Base-by-base conservation (phyloP, 2,113 vertebrate species). In the Anas platyrhynchos region DNA sequence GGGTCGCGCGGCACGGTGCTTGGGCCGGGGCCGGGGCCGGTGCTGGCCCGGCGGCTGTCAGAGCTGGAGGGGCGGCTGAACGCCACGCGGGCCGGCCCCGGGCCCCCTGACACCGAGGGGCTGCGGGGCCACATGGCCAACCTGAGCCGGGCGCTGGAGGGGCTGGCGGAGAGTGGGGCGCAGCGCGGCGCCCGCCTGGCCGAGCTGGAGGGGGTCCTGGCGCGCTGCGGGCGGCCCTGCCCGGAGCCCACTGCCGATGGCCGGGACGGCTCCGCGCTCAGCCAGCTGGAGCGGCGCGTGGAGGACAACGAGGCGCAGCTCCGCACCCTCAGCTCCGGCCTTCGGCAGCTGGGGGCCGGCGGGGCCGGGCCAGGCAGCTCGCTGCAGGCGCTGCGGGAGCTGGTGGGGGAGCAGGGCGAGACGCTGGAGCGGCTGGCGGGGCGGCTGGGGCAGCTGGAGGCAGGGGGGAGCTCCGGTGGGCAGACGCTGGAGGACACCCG, bases 31-130 rank as follows among this genome's bases (percentile, higher is more conserved):
- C 83, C 94, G 25, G 97, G 94, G 56, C 83, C 96, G 65, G 76
- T 97, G 89, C 95, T 98, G 43, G 98, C 97, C 17, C 95, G 96
- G 56, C 98, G 97, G 74, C 97, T 99, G 56, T 95, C 98, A 14
- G 98, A 98, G 14, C 65, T 99, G 80, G 99, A 99, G 91, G 98
- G 98, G 59, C 97, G 96, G 36, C 72, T 99, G 89, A 99, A 34
- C 10, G 46, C 46, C 46, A 48, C 46, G 46, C 46, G 46, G 46
- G 46, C 46, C 20, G 46, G 46, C 46, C 46, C 46, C 46, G 46
- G 20, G 20, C 46, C 46, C 5, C 46, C 46, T 48, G 46, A 48
- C 20, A 11, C 46, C 5, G 46, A 48, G 46, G 46, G 46, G 46
- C 58, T 94, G 41, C 98, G 58, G 90, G 95, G 9, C 95, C 98